These are phyloP conservation scores for Nomada goodeniana DNA, from an alignment of 2,888 invertebrate species.

Conservation along the genomic window DNA sequence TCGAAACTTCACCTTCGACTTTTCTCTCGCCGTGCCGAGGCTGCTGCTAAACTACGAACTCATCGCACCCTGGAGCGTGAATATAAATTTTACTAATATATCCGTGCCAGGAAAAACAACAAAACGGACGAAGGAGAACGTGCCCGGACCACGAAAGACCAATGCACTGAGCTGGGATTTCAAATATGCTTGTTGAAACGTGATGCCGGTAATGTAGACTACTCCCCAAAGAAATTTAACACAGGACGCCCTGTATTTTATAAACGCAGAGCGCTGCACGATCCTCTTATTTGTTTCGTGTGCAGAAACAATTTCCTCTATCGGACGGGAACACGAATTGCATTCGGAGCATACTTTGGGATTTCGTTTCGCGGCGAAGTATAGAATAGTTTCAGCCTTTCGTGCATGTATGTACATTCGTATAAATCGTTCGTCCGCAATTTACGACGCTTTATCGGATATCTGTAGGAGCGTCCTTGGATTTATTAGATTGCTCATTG, in stretches of 20 bases:
- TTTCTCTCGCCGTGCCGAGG: neutral
- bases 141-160: conserved; percentile 15
- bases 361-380: neutral
- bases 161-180: conserved; percentile 11
- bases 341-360: neutral
- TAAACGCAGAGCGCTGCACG: too few species aligned
- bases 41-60: neutral
- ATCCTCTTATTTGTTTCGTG: neutral
- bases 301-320: neutral
- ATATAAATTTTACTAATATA: conserved; percentile 38
- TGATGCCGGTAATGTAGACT: neutral
- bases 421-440: neutral
- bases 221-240: neutral
- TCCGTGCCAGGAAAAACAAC: neutral
- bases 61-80: conserved; percentile 8
- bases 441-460: conserved; percentile 2
- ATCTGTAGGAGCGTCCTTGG: neutral
- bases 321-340: neutral
- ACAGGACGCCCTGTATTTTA: neutral
- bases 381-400: neutral
- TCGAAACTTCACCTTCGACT: neutral
- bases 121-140: conserved; percentile 17
- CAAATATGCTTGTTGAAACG: neutral
- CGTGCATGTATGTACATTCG: neutral
- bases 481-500: neutral